phyloP scores from a whole-genome alignment of 2,888 invertebrate genomes.

The Parochlus steinenii region DNA sequence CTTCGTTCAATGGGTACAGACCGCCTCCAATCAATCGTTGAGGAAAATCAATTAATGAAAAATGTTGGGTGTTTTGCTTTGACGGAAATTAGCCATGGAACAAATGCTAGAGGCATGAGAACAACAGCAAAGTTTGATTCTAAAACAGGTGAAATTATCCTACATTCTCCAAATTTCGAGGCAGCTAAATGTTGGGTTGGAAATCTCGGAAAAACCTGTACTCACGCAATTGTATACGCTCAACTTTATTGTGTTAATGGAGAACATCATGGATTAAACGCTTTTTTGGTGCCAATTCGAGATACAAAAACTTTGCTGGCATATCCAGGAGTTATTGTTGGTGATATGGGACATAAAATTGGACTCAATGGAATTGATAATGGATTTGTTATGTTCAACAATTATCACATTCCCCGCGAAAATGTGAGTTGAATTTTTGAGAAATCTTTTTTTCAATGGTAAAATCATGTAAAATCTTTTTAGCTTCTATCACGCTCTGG shows the following conservation, averaged over 20 bases:
- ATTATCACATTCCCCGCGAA: neutral
- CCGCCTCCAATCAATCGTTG: constrained; percentile 39
- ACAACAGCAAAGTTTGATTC: constrained; percentile 71
- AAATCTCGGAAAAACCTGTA: constrained; percentile 41
- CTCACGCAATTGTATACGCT: constrained; percentile 77
- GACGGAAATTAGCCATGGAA: constrained; percentile 83
- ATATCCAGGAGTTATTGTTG: constrained; percentile 65
- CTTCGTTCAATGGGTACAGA: constrained; percentile 46
- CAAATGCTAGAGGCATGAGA: constrained; percentile 74
- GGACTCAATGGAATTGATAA: constrained; percentile 88
- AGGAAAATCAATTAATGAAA: constrained; percentile 25
- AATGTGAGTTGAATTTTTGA: constrained; percentile 2
- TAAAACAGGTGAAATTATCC: constrained; percentile 49
- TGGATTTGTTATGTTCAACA: constrained; percentile 40
- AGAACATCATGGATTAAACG: constrained; percentile 66
- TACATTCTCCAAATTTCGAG: constrained; percentile 60
- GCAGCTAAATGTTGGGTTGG: constrained; percentile 77
- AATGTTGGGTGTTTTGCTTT: constrained; percentile 62
- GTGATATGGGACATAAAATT: constrained; percentile 85
- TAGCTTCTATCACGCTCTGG: constrained; percentile 70
- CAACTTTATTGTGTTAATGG: constrained; percentile 68
- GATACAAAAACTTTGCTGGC: constrained; percentile 53
- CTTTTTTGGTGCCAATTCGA: constrained; percentile 75
- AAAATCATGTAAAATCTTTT: constrained; percentile 59
- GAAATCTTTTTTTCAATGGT: constrained; percentile 57